phyloP scores from a whole-genome alignment of 2,888 invertebrate species.

The Ctena decussata region DNA sequence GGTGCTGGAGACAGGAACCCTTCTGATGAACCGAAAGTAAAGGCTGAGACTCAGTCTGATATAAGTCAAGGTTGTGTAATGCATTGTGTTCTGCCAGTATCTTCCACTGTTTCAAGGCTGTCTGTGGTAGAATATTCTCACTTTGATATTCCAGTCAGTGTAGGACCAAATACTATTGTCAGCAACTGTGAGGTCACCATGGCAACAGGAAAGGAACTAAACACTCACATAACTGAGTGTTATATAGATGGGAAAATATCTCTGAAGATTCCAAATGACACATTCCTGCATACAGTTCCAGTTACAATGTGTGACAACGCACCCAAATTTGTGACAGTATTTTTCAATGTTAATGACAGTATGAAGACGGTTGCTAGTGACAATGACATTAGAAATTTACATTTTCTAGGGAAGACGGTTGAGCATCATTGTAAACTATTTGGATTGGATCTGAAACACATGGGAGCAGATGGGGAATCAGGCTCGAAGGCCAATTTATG shows the following conservation, averaged over 20 bases:
- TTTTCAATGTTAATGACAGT: constrained; percentile 82
- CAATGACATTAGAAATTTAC: constrained; percentile 60
- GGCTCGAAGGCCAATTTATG: constrained; percentile 74
- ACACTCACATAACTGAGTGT: not conserved
- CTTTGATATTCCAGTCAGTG: constrained; percentile 79
- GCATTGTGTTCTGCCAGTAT: constrained; percentile 79
- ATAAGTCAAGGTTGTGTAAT: constrained; percentile 80
- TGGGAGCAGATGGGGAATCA: constrained; percentile 13
- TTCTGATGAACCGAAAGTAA: constrained; percentile 8
- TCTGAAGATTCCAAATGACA: constrained; percentile 59
- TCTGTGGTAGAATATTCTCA: constrained; percentile 86
- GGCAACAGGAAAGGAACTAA: constrained; percentile 10
- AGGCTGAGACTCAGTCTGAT: constrained; percentile 50
- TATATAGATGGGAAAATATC: not conserved
- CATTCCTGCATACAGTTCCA: constrained; percentile 85
- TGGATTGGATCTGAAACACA: constrained; percentile 14
- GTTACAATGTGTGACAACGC: constrained; percentile 61
- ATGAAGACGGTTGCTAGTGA: constrained; percentile 77
- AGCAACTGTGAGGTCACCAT: constrained; percentile 84
- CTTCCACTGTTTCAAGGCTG: constrained; percentile 67
- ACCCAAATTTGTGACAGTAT: constrained; percentile 81
- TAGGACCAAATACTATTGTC: constrained; percentile 83
- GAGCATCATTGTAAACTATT: constrained; percentile 43
- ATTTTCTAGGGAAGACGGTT: constrained; percentile 71
- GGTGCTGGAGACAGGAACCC: not conserved